These are phyloP conservation scores for Chaetodon auriga DNA, from an alignment of 2,113 vertebrate genomes.

Conservation along the genomic window DNA sequence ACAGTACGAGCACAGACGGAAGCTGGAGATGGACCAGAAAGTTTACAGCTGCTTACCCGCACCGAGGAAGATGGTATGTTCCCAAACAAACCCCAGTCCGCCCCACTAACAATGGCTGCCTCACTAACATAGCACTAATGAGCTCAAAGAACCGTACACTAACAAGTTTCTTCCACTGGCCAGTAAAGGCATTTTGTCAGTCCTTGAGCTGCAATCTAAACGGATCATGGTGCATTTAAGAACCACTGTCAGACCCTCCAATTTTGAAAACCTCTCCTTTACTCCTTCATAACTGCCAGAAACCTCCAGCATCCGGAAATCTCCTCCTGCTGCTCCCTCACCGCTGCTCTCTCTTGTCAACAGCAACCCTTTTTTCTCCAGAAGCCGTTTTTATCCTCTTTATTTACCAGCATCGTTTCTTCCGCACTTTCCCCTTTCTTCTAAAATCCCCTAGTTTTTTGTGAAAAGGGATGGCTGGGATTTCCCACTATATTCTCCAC, in stretches of 20 bases:
- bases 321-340: conserved; percentile 42
- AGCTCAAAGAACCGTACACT: conserved; percentile 47
- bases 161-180: conserved; percentile 41
- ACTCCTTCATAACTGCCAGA: conserved; percentile 42
- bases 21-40: conserved; percentile 94
- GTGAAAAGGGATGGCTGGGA: conserved; percentile 10
- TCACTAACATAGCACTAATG: conserved; percentile 52
- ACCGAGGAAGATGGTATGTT: conserved; percentile 99
- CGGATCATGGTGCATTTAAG: conserved; percentile 39
- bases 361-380: conserved; percentile 48
- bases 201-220: conserved; percentile 27
- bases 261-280: conserved; percentile 34
- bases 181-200: conserved; percentile 26
- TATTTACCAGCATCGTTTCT: conserved; percentile 33
- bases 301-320: conserved; percentile 43
- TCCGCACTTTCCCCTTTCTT: conserved; percentile 36
- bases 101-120: conserved; percentile 63
- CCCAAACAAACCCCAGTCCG: conserved; percentile 63
- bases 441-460: conserved; percentile 37
- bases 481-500: conserved; percentile 38
- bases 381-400: conserved; percentile 32
- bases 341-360: conserved; percentile 42
- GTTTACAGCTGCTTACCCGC: conserved; percentile 94
- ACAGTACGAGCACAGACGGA: conserved; percentile 93
- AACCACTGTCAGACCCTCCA: conserved; percentile 35